Evolutionary conservation across 2,797 vertebrate species (phyloP).

Genomic region (Hozukius guyotensis): DNA sequence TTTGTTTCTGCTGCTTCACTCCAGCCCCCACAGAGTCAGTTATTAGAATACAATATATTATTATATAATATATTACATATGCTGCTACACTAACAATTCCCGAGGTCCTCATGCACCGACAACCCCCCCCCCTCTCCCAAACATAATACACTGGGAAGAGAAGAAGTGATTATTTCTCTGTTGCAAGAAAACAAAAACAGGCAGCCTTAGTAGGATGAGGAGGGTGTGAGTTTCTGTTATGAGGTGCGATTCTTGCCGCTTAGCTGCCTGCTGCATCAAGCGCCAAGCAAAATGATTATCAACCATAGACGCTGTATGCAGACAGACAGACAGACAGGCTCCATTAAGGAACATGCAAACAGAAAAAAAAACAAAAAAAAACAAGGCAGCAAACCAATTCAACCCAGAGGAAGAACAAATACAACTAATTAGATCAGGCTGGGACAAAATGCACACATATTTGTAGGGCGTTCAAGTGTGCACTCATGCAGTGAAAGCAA

Average conservation of each 20-base stretch:
- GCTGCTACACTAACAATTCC: slow-evolving; percentile 69
- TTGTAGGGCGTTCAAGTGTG: background rate
- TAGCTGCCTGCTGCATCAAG: slow-evolving; percentile 54
- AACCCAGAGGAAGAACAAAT: slow-evolving; percentile 25
- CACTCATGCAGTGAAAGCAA: slow-evolving; percentile 9
- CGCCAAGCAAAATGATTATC: slow-evolving; percentile 35
- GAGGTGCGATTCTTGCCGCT: slow-evolving; percentile 65
- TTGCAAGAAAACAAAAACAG: slow-evolving; percentile 64
- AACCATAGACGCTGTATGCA: slow-evolving; percentile 12
- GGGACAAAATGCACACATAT: slow-evolving; percentile 32
- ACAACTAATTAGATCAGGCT: slow-evolving; percentile 32
- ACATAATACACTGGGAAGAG: slow-evolving; percentile 50
- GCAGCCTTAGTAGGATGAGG: slow-evolving; percentile 60
- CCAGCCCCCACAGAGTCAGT: slow-evolving; percentile 77
- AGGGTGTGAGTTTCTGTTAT: slow-evolving; percentile 70
- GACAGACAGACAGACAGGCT: slow-evolving; percentile 36
- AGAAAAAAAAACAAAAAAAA: slow-evolving; percentile 22
- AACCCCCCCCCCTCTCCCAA: slow-evolving; percentile 23
- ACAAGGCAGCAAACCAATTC: slow-evolving; percentile 30
- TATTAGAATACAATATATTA: slow-evolving; percentile 78
- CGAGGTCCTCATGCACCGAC: slow-evolving; percentile 49
- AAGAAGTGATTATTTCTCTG: slow-evolving; percentile 63
- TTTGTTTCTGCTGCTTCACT: slow-evolving; percentile 75
- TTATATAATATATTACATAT: slow-evolving; percentile 80
- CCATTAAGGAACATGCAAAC: slow-evolving; percentile 46